Evolutionary conservation across 2,113 vertebrate genomes (phyloP), one percentile per base, ranked within the genome.

Genomic region (Halichoeres trimaculatus): DNA sequence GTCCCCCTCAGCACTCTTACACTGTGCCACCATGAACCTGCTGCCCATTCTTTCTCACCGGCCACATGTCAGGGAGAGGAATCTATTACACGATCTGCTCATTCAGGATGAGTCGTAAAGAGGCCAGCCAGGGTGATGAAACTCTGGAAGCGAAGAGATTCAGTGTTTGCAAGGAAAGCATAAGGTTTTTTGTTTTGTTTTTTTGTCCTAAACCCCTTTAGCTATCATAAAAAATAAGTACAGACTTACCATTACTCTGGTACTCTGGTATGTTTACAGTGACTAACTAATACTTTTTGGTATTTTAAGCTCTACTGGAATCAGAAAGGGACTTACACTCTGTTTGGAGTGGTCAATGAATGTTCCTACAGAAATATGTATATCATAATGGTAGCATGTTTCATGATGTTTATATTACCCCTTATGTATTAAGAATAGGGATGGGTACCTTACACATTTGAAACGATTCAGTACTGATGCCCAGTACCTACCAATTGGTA

Each of bases 51-150:
- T 89, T 61, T 61, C 76, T 52, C 80, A 73, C 75, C 62, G 24
- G 41, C 74, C 75, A 69, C 88, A 85, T 82, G 89, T 85, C 89
- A 85, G 34, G 59, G 81, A 87, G 84, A 75, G 85, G 69, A 85
- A 90, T 88, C 78, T 81, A 85, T 83, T 77, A 76, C 70, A 66
- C 79, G 61, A 80, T 85, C 77, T 65, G 80, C 80, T 80, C 86
- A 81, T 88, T 91, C 85, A 89, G 62, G 71, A 40, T 10, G 69
- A 43, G 68, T 75, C 22, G 73, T 84, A 83, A 86, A 89, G 85
- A 80, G 86, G 86, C 84, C 87, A 22, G 81, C 17, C 20, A 2
- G 77, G 56, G 70, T 17, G 83, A 84, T 80, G 78, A 87, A 87
- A 55, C 53, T 17, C 38, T 66, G 17, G 17, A 41, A 63, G 70